Evolutionary conservation across 2,797 vertebrate species (phyloP).

Genomic region (Coluber constrictor): DNA sequence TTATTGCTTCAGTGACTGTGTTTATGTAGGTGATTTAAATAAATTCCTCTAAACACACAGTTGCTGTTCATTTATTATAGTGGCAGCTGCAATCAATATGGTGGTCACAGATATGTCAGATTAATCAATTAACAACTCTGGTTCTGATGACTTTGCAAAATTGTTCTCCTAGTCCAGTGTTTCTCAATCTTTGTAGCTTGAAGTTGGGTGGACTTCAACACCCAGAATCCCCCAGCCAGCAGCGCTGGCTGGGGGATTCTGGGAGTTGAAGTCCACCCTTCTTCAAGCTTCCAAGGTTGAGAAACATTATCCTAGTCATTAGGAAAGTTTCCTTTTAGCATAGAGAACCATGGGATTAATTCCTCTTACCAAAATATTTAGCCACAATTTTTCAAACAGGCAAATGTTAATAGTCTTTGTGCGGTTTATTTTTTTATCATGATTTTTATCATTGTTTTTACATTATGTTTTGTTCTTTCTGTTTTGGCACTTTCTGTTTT

Average conservation of each 20-base stretch:
- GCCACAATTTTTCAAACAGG: not conserved
- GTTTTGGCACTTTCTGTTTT: not conserved
- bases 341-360: not conserved
- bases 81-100: conserved; percentile 43
- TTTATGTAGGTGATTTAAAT: conserved; percentile 64
- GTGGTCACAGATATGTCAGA: conserved; percentile 54
- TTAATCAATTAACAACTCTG: conserved; percentile 53
- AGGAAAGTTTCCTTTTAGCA: not conserved
- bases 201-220: too few relatives aligned
- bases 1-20: conserved; percentile 46
- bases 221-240: too few relatives aligned
- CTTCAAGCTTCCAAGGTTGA: too few relatives aligned
- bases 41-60: conserved; percentile 64
- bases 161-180: not conserved
- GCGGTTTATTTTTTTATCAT: not conserved
- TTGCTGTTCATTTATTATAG: conserved; percentile 49
- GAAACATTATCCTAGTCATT: not conserved
- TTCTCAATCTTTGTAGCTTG: too few relatives aligned
- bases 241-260: too few relatives aligned
- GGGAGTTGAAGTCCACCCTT: too few relatives aligned
- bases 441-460: not conserved
- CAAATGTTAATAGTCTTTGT: not conserved
- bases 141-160: conserved; percentile 54
- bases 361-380: not conserved
- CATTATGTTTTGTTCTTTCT: not conserved